Evolutionary conservation across 2,888 invertebrate genomes (phyloP).

Genomic region (Leptopilina syphax): DNA sequence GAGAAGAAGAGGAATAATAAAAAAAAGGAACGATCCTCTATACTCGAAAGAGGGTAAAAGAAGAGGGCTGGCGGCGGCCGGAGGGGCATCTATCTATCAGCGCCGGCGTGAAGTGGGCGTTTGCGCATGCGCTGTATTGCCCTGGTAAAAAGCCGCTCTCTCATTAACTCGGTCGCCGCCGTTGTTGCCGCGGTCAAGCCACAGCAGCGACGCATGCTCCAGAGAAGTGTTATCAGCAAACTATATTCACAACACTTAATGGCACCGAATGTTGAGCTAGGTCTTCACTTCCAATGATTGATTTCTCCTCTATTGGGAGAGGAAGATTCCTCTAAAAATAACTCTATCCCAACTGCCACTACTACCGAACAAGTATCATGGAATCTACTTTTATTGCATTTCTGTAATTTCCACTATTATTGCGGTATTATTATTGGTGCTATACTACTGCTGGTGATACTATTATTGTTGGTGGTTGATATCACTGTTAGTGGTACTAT

Average conservation of each 20-base stretch:
- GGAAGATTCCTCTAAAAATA: neutral
- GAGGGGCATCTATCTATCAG: constrained; percentile 77
- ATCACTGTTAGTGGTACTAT: too few relatives aligned
- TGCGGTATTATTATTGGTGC: too few relatives aligned
- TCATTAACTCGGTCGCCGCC: constrained; percentile 78
- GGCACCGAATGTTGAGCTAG: constrained; percentile 45
- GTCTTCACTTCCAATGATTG: constrained; percentile 25
- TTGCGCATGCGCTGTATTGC: constrained; percentile 75
- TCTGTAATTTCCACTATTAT: too few relatives aligned
- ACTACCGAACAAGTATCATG: too few relatives aligned
- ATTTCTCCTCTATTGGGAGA: neutral
- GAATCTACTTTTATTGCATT: too few relatives aligned
- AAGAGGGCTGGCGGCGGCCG: constrained; percentile 61
- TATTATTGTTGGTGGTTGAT: too few relatives aligned
- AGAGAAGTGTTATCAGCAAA: constrained; percentile 55
- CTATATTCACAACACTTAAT: constrained; percentile 49
- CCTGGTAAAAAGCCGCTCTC: constrained; percentile 75
- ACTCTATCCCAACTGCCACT: too few relatives aligned
- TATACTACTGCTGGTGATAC: too few relatives aligned
- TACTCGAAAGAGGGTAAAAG: constrained; percentile 50
- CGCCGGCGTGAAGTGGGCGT: constrained; percentile 77
- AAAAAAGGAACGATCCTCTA: constrained; percentile 47
- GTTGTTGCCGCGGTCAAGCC: constrained; percentile 80
- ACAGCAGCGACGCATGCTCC: constrained; percentile 51
- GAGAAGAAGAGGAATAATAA: constrained; percentile 52